Conservation (phyloP, 2,888 invertebrate genomes). For the Polydrusus tereticollis region DNA sequence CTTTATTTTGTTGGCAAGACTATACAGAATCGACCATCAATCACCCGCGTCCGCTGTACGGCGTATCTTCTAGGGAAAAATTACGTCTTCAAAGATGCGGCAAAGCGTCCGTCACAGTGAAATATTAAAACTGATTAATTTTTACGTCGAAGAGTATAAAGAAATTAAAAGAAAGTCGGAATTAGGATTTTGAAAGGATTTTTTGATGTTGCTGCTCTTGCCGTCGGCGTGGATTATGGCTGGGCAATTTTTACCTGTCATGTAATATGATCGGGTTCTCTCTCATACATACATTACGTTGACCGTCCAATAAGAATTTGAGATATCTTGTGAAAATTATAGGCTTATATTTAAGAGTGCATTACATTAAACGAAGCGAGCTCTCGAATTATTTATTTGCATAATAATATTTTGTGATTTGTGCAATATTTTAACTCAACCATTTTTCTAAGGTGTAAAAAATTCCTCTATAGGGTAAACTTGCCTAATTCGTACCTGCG, state of each 20-base stretch:
- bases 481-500: too few species aligned
- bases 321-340: too few species aligned
- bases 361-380: too few species aligned
- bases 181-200: constrained; percentile 24
- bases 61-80: constrained; percentile 47
- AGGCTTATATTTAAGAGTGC: too few species aligned
- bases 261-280: not conserved
- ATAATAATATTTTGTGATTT: too few species aligned
- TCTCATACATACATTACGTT: not conserved
- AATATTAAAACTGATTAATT: constrained; percentile 52
- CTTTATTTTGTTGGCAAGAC: constrained; percentile 26
- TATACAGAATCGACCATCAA: constrained; percentile 45
- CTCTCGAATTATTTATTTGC: too few species aligned
- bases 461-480: too few species aligned
- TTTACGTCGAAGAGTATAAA: constrained; percentile 46
- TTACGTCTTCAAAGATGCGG: constrained; percentile 52
- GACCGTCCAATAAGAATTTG: too few species aligned
- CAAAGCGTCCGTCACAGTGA: constrained; percentile 49
- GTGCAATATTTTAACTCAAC: too few species aligned
- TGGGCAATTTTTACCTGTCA: constrained; percentile 9
- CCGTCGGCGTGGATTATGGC: not conserved
- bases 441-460: too few species aligned
- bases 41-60: constrained; percentile 42
- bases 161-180: constrained; percentile 42
- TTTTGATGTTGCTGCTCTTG: constrained; percentile 4